A percentile compares a stretch with the other conserved stretches of the same genome.
Conservation (phyloP, 2,113 vertebrate genomes). For the Caracal caracal region DNA sequence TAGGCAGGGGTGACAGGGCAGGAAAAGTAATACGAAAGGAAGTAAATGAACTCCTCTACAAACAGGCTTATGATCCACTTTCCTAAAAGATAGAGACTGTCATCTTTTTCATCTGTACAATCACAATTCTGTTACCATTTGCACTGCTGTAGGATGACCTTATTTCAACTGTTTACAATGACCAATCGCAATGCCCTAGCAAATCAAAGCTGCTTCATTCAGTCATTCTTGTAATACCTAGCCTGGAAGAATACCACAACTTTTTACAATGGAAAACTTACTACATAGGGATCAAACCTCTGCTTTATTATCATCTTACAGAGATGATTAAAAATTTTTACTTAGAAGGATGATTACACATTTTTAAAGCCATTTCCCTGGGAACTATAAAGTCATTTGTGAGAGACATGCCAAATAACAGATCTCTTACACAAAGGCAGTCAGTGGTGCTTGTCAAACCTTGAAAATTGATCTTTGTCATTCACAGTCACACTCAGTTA, state of each 20-base stretch:
- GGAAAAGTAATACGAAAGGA: neutral
- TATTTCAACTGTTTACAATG: neutral
- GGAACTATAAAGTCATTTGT: neutral
- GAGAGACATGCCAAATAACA: neutral
- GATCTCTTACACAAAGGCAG: neutral
- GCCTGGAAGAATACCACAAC: neutral
- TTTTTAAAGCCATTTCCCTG: neutral
- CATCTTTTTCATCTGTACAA: neutral
- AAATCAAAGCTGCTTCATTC: neutral
- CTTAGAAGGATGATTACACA: neutral
- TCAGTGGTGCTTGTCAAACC: neutral
- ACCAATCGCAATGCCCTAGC: neutral
- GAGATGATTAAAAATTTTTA: neutral
- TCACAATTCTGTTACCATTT: neutral
- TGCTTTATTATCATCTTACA: neutral
- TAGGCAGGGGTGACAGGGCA: neutral
- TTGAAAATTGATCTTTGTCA: constrained; percentile 47
- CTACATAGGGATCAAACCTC: neutral
- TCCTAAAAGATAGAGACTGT: neutral
- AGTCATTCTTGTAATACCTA: neutral
- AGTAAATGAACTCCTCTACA: neutral
- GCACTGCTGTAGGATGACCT: neutral
- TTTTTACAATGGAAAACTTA: neutral
- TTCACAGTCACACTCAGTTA: constrained; percentile 16
- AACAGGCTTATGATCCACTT: neutral